phyloP scores from a whole-genome alignment of 2,113 vertebrate species.

The Cyanistes caeruleus region DNA sequence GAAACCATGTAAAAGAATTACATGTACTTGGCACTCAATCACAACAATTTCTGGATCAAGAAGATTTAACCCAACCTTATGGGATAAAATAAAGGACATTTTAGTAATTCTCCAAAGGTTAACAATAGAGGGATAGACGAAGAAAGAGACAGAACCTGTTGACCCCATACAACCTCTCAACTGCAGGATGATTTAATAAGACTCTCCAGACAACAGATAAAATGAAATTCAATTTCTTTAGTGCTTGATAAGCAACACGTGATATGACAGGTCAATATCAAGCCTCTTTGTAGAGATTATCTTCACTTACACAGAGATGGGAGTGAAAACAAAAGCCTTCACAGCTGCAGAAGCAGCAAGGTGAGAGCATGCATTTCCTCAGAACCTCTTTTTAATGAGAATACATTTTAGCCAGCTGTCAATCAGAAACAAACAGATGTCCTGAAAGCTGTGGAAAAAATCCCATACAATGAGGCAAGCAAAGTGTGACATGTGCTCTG shows the following conservation, averaged over 20 bases:
- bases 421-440: constrained; percentile 71
- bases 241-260: constrained; percentile 57
- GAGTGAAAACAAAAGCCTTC: constrained; percentile 67
- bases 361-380: constrained; percentile 69
- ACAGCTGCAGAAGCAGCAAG: constrained; percentile 63
- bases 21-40: neutral
- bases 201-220: constrained; percentile 44
- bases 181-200: constrained; percentile 73
- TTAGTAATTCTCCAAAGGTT: constrained; percentile 54
- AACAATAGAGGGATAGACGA: constrained; percentile 42
- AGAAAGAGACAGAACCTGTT: constrained; percentile 45
- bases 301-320: constrained; percentile 53
- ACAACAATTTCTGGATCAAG: constrained; percentile 14
- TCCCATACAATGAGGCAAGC: constrained; percentile 29
- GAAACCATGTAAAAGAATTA: neutral
- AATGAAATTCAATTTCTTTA: constrained; percentile 68
- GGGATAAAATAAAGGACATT: constrained; percentile 32
- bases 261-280: constrained; percentile 58
- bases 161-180: constrained; percentile 49
- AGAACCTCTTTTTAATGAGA: constrained; percentile 76
- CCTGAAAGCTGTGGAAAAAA: constrained; percentile 32
- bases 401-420: constrained; percentile 82
- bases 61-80: constrained; percentile 47
- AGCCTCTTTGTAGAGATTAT: constrained; percentile 59
- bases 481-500: constrained; percentile 43